These are phyloP conservation scores for Rousettus madagascariensis DNA, from an alignment of 2,797 vertebrate species.

Conservation along the genomic window DNA sequence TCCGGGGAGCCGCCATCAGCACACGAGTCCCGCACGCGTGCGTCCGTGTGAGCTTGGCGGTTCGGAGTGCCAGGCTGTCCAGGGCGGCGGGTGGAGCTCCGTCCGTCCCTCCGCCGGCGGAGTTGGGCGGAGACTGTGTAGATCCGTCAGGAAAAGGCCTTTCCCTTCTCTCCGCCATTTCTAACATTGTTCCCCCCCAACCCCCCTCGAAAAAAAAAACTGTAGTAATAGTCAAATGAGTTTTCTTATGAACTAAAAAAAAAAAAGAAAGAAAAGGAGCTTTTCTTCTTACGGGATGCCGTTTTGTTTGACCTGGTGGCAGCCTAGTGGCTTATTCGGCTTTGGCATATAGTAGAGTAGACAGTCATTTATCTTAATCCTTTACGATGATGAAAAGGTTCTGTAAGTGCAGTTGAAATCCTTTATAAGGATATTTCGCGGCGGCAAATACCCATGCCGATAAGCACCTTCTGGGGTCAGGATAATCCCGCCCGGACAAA, in stretches of 20 bases:
- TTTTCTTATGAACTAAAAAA: neutral
- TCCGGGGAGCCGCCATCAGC: too few relatives aligned
- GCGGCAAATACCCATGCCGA: neutral
- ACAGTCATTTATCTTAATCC: neutral
- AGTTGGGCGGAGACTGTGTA: neutral
- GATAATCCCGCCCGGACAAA: fast-evolving
- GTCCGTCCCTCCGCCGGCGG: neutral
- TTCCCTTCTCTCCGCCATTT: neutral
- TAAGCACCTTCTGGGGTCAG: neutral
- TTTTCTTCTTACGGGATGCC: neutral
- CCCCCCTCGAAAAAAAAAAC: too few relatives aligned
- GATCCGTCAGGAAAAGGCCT: neutral
- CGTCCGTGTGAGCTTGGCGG: too few relatives aligned
- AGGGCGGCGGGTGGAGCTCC: neutral
- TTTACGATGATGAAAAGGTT: neutral
- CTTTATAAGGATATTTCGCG: neutral
- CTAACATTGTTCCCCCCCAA: neutral
- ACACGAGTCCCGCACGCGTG: too few relatives aligned
- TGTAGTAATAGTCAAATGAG: neutral
- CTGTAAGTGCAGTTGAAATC: neutral
- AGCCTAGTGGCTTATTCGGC: neutral
- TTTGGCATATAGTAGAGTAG: neutral
- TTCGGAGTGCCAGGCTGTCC: neutral
- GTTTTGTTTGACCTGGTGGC: neutral
- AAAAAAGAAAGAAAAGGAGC: neutral